A percentile compares a stretch with the other conserved stretches of the same genome.
Conservation (phyloP, 2,797 vertebrate species). For the Megaceryle alcyon region DNA sequence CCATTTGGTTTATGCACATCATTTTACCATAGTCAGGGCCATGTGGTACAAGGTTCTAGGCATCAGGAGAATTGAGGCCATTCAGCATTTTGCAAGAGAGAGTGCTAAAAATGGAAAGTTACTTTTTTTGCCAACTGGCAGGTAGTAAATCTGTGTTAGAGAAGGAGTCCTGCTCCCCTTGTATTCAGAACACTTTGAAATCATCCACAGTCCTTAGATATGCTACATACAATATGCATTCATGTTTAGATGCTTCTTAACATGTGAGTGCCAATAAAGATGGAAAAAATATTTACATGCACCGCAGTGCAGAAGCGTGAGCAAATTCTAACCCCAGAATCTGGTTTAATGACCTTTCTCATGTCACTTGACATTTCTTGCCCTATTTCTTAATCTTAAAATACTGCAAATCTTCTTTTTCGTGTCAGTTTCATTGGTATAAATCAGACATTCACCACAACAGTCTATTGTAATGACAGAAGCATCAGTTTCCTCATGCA, state of each 20-base stretch:
- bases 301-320: neutral
- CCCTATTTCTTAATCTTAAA: neutral
- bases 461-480: neutral
- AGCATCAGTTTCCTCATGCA: neutral
- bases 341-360: neutral
- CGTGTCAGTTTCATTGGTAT: neutral
- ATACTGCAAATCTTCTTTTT: neutral
- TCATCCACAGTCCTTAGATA: neutral
- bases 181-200: neutral
- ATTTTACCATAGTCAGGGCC: neutral
- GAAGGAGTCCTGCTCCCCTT: neutral
- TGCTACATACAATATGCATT: neutral
- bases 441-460: neutral
- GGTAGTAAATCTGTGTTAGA: neutral
- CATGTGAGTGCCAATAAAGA: neutral
- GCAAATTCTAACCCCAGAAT: neutral
- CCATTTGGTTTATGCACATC: neutral
- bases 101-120: neutral
- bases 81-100: slow-evolving; percentile 8
- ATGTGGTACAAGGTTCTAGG: neutral
- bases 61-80: slow-evolving; percentile 7
- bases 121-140: neutral
- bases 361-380: neutral
- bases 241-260: neutral
- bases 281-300: neutral